phyloP scores from a whole-genome alignment of 1,140 invertebrate species.

The Eriosoma lanigerum region DNA sequence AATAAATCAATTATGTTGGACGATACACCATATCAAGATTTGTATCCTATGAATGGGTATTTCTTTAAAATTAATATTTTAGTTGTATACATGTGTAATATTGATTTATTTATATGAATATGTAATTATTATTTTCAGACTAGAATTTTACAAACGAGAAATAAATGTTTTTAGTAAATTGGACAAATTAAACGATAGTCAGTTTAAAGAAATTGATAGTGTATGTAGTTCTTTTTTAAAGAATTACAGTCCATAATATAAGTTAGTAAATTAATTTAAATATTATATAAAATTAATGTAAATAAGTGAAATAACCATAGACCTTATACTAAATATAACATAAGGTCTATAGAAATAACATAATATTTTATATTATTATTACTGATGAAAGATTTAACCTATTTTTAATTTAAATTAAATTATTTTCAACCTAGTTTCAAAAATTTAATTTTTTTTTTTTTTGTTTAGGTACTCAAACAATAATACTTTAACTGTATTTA shows the following conservation, averaged over 20 bases:
- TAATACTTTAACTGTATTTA: no score
- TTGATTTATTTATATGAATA: background rate
- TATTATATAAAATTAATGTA: background rate
- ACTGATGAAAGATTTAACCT: no score
- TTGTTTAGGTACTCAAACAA: no score
- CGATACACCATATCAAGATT: constrained; percentile 21
- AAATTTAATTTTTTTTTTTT: no score
- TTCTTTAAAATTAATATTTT: background rate
- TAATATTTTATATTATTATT: no score
- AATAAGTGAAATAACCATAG: no score
- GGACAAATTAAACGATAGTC: background rate
- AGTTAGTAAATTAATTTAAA: no score
- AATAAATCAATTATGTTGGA: background rate
- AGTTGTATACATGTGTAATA: background rate
- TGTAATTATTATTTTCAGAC: constrained; percentile 1
- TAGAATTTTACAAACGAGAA: constrained; percentile 47
- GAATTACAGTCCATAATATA: constrained; percentile 23
- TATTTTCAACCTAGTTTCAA: no score
- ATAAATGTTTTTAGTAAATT: constrained; percentile 40
- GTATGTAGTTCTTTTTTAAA: constrained; percentile 4
- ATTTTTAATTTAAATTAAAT: no score
- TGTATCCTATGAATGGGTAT: constrained; percentile 39
- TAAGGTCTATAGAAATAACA: no score
- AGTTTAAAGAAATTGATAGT: constrained; percentile 15
- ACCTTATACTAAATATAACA: no score